Evolutionary conservation across 2,113 vertebrate species (phyloP).

Genomic region (Cynopterus brachyotis): DNA sequence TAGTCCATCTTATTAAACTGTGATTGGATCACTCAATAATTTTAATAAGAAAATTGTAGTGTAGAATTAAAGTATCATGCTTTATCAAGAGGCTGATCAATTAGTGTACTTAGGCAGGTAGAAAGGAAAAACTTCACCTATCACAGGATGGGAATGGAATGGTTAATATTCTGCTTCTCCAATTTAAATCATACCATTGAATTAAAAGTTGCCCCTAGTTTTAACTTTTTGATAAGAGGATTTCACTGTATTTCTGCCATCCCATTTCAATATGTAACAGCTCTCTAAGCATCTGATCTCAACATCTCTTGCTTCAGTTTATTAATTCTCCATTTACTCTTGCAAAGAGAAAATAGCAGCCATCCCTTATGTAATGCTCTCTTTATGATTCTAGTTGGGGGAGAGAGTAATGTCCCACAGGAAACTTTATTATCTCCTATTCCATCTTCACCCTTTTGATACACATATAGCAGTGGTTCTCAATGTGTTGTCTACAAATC

Average conservation of each 20-base stretch:
- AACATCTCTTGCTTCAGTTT: background rate
- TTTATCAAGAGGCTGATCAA: background rate
- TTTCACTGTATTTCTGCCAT: background rate
- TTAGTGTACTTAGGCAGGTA: background rate
- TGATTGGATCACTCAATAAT: background rate
- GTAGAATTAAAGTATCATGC: constrained; percentile 1
- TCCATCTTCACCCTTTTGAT: background rate
- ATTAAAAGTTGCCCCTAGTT: background rate
- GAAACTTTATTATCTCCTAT: background rate
- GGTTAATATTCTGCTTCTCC: background rate
- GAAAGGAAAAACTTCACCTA: background rate
- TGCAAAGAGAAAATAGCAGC: background rate
- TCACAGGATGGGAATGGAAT: background rate
- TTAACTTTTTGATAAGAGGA: background rate
- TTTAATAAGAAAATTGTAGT: background rate
- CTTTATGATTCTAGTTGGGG: background rate
- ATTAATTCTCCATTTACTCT: background rate
- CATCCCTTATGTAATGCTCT: background rate
- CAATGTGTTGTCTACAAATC: background rate
- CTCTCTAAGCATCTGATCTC: background rate
- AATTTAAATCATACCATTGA: background rate
- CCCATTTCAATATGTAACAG: background rate
- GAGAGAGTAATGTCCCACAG: background rate
- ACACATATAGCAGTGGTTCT: background rate
- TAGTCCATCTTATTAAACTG: background rate